These are phyloP conservation scores for Episyrphus balteatus DNA, from an alignment of 1,140 invertebrate species.

Conservation along the genomic window DNA sequence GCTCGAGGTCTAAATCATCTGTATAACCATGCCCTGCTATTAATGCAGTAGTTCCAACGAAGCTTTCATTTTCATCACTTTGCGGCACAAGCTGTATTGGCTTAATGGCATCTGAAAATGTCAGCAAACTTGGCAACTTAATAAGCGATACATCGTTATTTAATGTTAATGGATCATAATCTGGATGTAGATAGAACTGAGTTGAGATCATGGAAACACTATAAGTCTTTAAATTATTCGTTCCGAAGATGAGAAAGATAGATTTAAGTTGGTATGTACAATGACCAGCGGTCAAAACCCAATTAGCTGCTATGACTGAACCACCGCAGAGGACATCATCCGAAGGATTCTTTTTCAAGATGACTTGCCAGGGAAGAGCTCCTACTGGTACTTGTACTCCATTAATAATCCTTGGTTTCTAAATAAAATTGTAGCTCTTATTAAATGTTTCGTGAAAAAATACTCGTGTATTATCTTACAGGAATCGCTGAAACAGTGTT, in stretches of 20 bases:
- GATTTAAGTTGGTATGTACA: constrained; percentile 34
- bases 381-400: constrained; percentile 12
- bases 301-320: constrained; percentile 41
- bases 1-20: constrained; percentile 26
- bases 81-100: constrained; percentile 19
- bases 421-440: neutral
- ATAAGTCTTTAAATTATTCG: constrained; percentile 31
- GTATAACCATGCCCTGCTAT: constrained; percentile 24
- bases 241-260: constrained; percentile 36
- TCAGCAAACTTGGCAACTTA: constrained; percentile 36
- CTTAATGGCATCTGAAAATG: constrained; percentile 22
- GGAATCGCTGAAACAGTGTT: too few relatives aligned
- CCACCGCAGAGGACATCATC: constrained; percentile 42
- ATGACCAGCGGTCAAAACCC: constrained; percentile 48
- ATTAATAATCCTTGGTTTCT: constrained; percentile 23
- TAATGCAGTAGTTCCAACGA: constrained; percentile 16
- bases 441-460: too few relatives aligned
- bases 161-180: constrained; percentile 34
- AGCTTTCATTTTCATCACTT: constrained; percentile 10
- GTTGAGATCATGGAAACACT: constrained; percentile 26
- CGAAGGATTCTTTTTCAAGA: constrained; percentile 20
- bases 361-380: constrained; percentile 33
- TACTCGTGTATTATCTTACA: too few relatives aligned
- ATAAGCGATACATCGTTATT: constrained; percentile 47
- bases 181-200: constrained; percentile 35